Conservation (phyloP, 2,888 invertebrate species). For the Coremacera marginata region DNA sequence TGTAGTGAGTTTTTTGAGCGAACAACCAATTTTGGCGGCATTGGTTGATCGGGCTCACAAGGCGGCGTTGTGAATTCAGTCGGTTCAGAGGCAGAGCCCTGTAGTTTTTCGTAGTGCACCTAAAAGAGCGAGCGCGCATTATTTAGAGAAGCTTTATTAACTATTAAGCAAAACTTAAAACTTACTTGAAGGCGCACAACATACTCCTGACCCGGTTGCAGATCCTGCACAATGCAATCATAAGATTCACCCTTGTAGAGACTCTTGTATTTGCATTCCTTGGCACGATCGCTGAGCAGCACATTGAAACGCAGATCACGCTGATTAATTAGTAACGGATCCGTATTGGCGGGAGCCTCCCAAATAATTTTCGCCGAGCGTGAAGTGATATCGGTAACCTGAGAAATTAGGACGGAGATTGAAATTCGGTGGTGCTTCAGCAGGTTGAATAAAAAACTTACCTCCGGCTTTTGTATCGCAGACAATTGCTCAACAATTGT, state of each 20-base stretch:
- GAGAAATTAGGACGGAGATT: conserved; percentile 49
- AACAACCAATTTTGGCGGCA: conserved; percentile 80
- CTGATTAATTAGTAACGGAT: conserved; percentile 59
- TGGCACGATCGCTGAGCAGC: conserved; percentile 80
- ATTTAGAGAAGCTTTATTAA: neutral
- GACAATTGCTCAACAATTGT: conserved; percentile 80
- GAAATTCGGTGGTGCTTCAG: neutral
- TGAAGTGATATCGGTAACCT: conserved; percentile 87
- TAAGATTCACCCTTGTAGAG: conserved; percentile 84
- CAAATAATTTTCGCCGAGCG: conserved; percentile 88
- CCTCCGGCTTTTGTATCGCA: conserved; percentile 81
- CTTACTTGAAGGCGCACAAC: conserved; percentile 83
- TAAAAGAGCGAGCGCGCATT: conserved; percentile 31
- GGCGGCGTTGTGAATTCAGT: conserved; percentile 84
- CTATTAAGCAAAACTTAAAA: conserved; percentile 52
- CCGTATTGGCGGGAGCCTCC: conserved; percentile 74
- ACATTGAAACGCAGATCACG: conserved; percentile 81
- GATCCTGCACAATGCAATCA: conserved; percentile 84
- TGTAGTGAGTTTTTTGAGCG: conserved; percentile 80
- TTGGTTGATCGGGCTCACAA: conserved; percentile 84
- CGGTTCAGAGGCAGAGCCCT: conserved; percentile 82
- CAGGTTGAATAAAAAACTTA: conserved; percentile 57
- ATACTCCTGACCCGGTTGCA: conserved; percentile 90
- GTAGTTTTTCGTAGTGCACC: conserved; percentile 75
- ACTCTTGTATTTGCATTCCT: conserved; percentile 87